These are phyloP conservation scores for Trichonephila clavata DNA, from an alignment of 1,140 invertebrate genomes.

Conservation along the genomic window DNA sequence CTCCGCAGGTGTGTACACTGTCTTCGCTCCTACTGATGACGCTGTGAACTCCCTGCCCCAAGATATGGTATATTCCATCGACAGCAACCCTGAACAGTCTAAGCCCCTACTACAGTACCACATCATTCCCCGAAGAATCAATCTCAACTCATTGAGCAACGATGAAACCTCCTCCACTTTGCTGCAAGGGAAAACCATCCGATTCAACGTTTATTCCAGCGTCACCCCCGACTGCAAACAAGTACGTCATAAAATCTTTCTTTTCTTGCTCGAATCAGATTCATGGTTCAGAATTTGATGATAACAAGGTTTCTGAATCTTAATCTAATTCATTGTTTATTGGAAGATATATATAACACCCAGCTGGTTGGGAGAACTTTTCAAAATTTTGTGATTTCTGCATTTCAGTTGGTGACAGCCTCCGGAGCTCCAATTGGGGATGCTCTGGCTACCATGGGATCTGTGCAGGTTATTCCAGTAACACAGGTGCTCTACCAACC, in stretches of 20 bases:
- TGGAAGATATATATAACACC: no score
- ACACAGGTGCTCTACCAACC: slow-evolving; percentile 63
- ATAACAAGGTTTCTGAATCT: no score
- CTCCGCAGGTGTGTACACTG: slow-evolving; percentile 80
- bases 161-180: slow-evolving; percentile 78
- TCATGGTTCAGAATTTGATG: no score
- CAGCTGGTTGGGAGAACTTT: no score
- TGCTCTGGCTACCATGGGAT: slow-evolving; percentile 58
- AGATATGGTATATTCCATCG: slow-evolving; percentile 73
- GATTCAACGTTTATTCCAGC: slow-evolving; percentile 79
- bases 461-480: slow-evolving; percentile 61
- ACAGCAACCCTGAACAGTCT: slow-evolving; percentile 78
- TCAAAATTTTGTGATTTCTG: background rate
- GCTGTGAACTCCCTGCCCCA: slow-evolving; percentile 81
- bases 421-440: slow-evolving; percentile 49
- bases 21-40: slow-evolving; percentile 83
- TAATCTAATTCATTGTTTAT: no score
- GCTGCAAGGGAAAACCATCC: slow-evolving; percentile 76
- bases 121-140: slow-evolving; percentile 79
- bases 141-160: slow-evolving; percentile 78
- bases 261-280: no score
- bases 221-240: slow-evolving; percentile 48
- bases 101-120: slow-evolving; percentile 81
- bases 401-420: slow-evolving; percentile 62
- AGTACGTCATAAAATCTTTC: background rate